A percentile compares a stretch with the other conserved stretches of the same genome.
phyloP scores from a whole-genome alignment of 2,113 vertebrate genomes.

The Ia io region DNA sequence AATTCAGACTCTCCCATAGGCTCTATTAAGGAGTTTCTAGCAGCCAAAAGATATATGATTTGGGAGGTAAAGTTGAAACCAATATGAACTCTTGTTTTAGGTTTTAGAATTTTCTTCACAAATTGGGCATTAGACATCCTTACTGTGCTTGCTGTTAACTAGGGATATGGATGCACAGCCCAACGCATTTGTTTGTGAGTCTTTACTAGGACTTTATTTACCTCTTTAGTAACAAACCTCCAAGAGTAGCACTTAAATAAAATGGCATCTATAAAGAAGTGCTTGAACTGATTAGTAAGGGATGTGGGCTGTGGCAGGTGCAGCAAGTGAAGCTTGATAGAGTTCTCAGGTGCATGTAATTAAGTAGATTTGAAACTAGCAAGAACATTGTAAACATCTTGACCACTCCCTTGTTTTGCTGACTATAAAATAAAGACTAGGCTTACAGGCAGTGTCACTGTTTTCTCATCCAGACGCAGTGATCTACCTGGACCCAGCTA shows the following conservation, averaged over 20 bases:
- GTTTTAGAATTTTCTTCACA: constrained; percentile 15
- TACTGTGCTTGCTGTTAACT: neutral
- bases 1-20: constrained; percentile 1
- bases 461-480: too few relatives aligned
- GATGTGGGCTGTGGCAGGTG: too few relatives aligned
- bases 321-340: too few relatives aligned
- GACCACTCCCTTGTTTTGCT: too few relatives aligned
- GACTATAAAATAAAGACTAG: too few relatives aligned
- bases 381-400: too few relatives aligned
- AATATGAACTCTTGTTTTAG: neutral
- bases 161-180: neutral
- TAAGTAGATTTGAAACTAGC: too few relatives aligned
- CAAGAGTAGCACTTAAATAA: neutral
- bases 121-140: neutral
- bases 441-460: too few relatives aligned
- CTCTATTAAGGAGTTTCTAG: neutral
- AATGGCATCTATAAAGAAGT: neutral
- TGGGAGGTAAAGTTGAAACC: neutral
- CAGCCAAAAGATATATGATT: neutral
- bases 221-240: neutral
- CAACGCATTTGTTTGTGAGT: neutral
- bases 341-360: too few relatives aligned
- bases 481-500: too few relatives aligned
- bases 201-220: neutral
- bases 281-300: neutral